phyloP scores from a whole-genome alignment of 2,888 invertebrate species.

The Acanthosepion pharaonis region DNA sequence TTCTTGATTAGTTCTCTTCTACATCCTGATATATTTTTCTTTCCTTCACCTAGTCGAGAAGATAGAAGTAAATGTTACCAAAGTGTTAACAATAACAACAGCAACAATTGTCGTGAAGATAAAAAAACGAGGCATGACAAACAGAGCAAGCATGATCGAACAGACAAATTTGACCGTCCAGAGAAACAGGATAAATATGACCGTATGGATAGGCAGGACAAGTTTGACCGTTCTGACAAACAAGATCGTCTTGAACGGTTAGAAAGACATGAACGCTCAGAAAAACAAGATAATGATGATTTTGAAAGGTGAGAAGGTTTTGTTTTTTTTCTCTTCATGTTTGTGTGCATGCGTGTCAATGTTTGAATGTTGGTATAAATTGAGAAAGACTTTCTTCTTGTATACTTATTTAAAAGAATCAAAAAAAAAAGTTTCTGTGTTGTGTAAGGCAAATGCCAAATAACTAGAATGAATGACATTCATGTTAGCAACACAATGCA shows the following conservation, averaged over 20 bases:
- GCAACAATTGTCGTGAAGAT: constrained; percentile 41
- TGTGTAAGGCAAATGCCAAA: too few relatives aligned
- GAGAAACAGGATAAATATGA: constrained; percentile 41
- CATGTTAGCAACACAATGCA: too few relatives aligned
- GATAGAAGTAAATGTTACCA: constrained; percentile 40
- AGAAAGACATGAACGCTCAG: constrained; percentile 7
- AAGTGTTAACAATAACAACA: background rate
- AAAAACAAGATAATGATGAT: constrained; percentile 36
- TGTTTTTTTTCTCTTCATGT: background rate
- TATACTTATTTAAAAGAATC: background rate
- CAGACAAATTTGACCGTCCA: constrained; percentile 44
- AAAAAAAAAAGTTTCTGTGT: background rate
- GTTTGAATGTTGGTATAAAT: background rate
- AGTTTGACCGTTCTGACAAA: constrained; percentile 38
- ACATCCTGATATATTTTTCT: background rate
- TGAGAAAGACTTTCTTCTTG: background rate
- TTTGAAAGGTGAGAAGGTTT: constrained; percentile 36
- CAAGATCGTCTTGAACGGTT: background rate
- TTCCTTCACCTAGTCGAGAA: constrained; percentile 37
- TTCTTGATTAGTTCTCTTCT: background rate
- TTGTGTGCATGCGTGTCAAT: background rate
- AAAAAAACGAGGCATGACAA: constrained; percentile 41
- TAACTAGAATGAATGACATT: too few relatives aligned
- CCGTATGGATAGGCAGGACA: constrained; percentile 24
- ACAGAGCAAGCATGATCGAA: constrained; percentile 41